These are phyloP conservation scores for Agonopterix arenella DNA, from an alignment of 2,888 invertebrate species.

Conservation along the genomic window DNA sequence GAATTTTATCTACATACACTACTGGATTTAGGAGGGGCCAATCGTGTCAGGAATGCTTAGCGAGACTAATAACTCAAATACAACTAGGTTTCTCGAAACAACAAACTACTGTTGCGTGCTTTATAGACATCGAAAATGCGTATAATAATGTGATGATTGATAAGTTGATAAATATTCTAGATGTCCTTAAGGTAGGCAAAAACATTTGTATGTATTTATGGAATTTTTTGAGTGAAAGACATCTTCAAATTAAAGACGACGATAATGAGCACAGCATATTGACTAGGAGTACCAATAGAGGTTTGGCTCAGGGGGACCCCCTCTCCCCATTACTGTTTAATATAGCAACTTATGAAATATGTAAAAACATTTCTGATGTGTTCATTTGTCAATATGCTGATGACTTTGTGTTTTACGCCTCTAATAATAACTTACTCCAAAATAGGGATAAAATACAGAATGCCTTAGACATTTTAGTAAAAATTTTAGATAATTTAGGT, in stretches of 20 bases:
- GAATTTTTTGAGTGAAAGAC: not conserved
- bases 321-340: not conserved
- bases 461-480: not conserved
- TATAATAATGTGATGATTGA: not conserved
- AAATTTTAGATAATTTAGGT: not conserved
- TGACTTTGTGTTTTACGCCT: not conserved
- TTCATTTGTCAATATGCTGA: not conserved
- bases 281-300: not conserved
- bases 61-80: conserved; percentile 5
- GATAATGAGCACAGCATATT: not conserved
- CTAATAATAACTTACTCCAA: not conserved
- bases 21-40: conserved; percentile 10
- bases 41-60: conserved; percentile 8
- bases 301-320: not conserved
- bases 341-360: not conserved
- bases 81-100: conserved; percentile 11
- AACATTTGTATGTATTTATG: not conserved
- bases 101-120: conserved; percentile 1
- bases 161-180: not conserved
- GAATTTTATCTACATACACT: conserved; percentile 7
- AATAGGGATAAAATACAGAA: not conserved
- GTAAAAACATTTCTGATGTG: not conserved
- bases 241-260: not conserved
- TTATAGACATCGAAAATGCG: not conserved
- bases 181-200: not conserved